These are phyloP conservation scores for Drosophila bunnanda DNA, from an alignment of 2,888 invertebrate species.

Conservation along the genomic window DNA sequence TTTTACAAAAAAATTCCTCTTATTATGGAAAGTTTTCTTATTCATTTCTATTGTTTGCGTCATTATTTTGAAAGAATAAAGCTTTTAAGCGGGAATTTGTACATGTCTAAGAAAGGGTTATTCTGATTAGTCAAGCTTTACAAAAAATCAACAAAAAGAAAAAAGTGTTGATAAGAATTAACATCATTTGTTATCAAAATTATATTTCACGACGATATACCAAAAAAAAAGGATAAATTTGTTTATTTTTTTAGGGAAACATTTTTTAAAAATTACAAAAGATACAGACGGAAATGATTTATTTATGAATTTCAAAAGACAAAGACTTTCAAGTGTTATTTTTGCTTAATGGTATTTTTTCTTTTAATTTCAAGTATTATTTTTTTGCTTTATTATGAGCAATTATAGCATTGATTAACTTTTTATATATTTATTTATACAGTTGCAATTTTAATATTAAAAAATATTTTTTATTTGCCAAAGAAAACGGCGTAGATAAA, in stretches of 20 bases:
- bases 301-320: not conserved
- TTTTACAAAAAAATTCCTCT: not conserved
- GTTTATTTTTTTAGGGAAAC: not conserved
- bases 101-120: not conserved
- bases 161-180: not conserved
- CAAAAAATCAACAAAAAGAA: not conserved
- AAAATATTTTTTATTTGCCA: not conserved
- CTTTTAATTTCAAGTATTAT: not conserved
- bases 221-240: not conserved
- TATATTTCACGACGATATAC: not conserved
- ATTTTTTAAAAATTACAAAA: not conserved
- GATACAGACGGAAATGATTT: not conserved
- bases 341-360: not conserved
- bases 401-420: not conserved
- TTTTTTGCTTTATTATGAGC: not conserved
- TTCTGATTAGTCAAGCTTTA: slow-evolving; percentile 1
- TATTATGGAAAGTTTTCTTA: slow-evolving; percentile 3
- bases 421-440: not conserved
- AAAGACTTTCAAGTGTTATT: not conserved
- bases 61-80: not conserved
- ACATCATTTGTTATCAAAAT: not conserved
- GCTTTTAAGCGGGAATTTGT: slow-evolving; percentile 4
- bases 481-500: not conserved
- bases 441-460: not conserved
- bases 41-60: not conserved